These are phyloP conservation scores for Mola mola DNA, from an alignment of 2,113 vertebrate genomes.

Conservation along the genomic window DNA sequence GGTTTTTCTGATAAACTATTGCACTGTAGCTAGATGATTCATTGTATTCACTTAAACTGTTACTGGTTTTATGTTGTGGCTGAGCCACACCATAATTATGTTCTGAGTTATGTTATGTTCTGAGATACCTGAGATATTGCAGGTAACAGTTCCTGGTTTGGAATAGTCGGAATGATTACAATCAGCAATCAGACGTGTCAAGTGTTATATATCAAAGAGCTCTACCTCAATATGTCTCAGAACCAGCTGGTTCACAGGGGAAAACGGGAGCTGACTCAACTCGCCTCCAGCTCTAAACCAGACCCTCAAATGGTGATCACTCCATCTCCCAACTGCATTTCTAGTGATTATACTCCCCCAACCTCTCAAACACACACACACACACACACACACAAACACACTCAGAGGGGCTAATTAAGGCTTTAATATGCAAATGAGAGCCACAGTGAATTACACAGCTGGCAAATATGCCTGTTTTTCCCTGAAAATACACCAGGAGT, in stretches of 20 bases:
- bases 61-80: too few species aligned
- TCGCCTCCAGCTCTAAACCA: slow-evolving; percentile 74
- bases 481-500: slow-evolving; percentile 83
- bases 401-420: slow-evolving; percentile 99
- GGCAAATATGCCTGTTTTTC: slow-evolving; percentile 96
- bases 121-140: slow-evolving; percentile 59
- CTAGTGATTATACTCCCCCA: slow-evolving; percentile 83
- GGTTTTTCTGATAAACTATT: too few species aligned
- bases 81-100: too few species aligned
- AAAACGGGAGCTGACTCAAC: slow-evolving; percentile 9
- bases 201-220: slow-evolving; percentile 86
- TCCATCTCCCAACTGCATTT: slow-evolving; percentile 83
- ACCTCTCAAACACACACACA: slow-evolving; percentile 59
- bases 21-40: too few species aligned
- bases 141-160: slow-evolving; percentile 67
- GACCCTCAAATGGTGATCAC: slow-evolving; percentile 68
- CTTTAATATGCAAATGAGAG: slow-evolving; percentile 99
- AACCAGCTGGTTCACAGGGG: slow-evolving; percentile 39
- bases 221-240: slow-evolving; percentile 15
- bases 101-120: too few species aligned
- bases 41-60: too few species aligned
- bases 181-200: slow-evolving; percentile 79
- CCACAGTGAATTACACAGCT: slow-evolving; percentile 96
- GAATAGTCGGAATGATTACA: slow-evolving; percentile 57
- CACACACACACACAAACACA: slow-evolving; percentile 82